Conservation (phyloP, 2,797 vertebrate species). For the Calcarius lapponicus region DNA sequence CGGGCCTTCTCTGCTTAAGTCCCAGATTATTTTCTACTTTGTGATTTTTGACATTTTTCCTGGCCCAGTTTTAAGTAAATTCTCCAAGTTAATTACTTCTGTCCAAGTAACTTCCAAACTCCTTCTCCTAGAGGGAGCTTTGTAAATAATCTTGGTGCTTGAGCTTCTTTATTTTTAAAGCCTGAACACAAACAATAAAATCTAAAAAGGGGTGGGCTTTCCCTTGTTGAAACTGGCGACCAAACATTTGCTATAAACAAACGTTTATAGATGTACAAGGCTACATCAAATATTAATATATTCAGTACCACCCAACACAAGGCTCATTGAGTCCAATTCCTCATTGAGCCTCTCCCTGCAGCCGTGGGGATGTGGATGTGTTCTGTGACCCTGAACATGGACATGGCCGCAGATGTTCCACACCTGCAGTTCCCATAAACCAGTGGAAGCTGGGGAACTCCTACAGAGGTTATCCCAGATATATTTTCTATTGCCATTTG, state of each 20-base stretch:
- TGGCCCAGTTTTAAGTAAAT: neutral
- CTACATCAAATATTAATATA: neutral
- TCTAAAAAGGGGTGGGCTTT: neutral
- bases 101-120: neutral
- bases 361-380: fast-evolving
- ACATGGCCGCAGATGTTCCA: fast-evolving
- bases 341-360: no score
- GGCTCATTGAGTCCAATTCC: neutral
- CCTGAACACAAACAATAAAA: neutral
- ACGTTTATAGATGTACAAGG: neutral
- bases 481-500: neutral
- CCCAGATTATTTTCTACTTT: neutral
- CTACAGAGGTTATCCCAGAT: neutral
- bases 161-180: neutral
- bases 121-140: neutral
- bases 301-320: fast-evolving
- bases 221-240: neutral
- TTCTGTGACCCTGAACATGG: neutral
- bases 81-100: neutral
- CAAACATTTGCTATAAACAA: neutral
- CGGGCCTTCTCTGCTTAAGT: neutral
- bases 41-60: neutral
- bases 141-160: neutral
- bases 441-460: neutral
- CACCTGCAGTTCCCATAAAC: neutral